Evolutionary conservation across 2,113 vertebrate species (phyloP).

Genomic region (Apodemus sylvaticus): DNA sequence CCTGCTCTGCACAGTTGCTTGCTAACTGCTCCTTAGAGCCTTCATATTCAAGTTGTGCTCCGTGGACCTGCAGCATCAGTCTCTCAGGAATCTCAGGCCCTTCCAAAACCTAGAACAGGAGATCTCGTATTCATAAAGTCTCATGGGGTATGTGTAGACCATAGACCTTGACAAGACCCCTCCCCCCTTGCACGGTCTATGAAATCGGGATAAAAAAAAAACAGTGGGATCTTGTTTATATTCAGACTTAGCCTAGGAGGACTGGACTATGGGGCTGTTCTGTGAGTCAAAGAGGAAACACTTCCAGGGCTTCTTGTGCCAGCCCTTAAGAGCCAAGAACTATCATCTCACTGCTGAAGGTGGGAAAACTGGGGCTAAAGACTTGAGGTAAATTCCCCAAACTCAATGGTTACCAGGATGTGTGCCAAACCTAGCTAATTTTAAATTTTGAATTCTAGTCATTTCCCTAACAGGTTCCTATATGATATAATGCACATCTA

Average conservation of each 20-base stretch:
- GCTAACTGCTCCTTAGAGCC: neutral
- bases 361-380: neutral
- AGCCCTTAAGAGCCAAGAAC: neutral
- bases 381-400: neutral
- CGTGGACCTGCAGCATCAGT: rapidly evolving
- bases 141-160: neutral
- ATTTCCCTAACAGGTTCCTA: neutral
- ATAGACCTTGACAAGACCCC: neutral
- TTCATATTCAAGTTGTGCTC: neutral
- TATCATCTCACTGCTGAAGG: neutral
- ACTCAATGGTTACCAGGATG: neutral
- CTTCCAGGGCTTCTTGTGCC: neutral
- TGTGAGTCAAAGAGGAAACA: neutral
- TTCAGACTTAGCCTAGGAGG: neutral
- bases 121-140: neutral
- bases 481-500: neutral
- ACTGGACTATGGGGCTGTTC: neutral
- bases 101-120: neutral
- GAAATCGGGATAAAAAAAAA: neutral
- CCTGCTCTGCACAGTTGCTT: no score
- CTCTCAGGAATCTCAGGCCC: neutral
- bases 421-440: neutral
- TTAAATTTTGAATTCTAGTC: neutral
- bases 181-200: neutral
- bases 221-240: neutral